Conservation (phyloP, 2,888 invertebrate species). For the Panopea generosa region DNA sequence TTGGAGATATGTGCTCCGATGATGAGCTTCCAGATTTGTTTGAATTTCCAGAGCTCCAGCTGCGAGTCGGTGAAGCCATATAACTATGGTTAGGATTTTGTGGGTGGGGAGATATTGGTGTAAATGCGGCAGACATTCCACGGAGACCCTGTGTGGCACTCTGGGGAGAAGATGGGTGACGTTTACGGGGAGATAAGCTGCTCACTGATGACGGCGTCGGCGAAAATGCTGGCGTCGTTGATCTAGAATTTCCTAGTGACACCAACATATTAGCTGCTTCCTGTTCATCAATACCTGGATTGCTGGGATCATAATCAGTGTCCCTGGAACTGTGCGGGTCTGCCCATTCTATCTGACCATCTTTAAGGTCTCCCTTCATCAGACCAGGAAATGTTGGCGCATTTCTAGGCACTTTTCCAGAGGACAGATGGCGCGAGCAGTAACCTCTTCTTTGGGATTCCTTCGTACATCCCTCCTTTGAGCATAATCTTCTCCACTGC, state of each 20-base stretch:
- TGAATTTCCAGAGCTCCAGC: conserved; percentile 78
- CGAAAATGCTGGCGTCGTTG: conserved; percentile 94
- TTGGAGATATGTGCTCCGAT: conserved; percentile 81
- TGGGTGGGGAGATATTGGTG: conserved; percentile 90
- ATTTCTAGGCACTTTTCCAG: conserved; percentile 88
- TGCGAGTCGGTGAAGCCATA: conserved; percentile 77
- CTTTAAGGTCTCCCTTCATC: conserved; percentile 82
- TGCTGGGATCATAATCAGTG: conserved; percentile 89
- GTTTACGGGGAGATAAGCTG: conserved; percentile 60
- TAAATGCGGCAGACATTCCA: conserved; percentile 91
- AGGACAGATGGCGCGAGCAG: conserved; percentile 97
- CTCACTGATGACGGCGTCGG: conserved; percentile 73
- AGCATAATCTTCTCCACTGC: conserved; percentile 99
- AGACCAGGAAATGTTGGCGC: conserved; percentile 79
- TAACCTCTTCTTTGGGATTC: conserved; percentile 99
- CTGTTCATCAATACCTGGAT: conserved; percentile 90
- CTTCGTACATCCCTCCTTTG: conserved; percentile 96
- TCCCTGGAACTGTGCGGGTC: conserved; percentile 92
- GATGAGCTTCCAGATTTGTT: conserved; percentile 80
- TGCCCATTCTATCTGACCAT: conserved; percentile 90
- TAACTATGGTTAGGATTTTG: conserved; percentile 76
- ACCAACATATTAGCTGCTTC: conserved; percentile 99
- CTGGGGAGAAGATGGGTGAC: conserved; percentile 78
- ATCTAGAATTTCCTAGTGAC: conserved; percentile 96
- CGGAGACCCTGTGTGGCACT: conserved; percentile 88